Conservation (phyloP, 2,113 vertebrate genomes). For the Ahaetulla prasina region DNA sequence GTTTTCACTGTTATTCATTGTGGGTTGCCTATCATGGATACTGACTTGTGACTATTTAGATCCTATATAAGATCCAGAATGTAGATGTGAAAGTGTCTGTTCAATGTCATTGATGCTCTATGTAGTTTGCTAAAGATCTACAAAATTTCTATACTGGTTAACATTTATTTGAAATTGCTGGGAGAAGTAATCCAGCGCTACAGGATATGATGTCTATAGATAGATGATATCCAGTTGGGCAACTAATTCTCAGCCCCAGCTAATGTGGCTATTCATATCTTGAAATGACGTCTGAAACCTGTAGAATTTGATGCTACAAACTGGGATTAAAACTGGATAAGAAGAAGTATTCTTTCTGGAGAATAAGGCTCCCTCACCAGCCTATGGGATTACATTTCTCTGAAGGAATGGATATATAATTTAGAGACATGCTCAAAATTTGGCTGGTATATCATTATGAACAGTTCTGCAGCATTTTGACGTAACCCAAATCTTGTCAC, state of each 20-base stretch:
- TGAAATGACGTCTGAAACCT: neutral
- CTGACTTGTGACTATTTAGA: neutral
- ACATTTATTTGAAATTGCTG: neutral
- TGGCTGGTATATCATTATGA: neutral
- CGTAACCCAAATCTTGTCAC: neutral
- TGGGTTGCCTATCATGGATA: neutral
- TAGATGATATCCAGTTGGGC: neutral
- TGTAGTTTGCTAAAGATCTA: neutral
- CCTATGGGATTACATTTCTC: neutral
- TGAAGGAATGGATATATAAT: neutral
- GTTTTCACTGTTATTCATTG: neutral
- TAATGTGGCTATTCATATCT: neutral
- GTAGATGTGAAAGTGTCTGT: neutral
- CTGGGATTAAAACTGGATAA: neutral
- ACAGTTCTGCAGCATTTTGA: neutral
- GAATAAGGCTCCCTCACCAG: neutral
- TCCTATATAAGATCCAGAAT: neutral
- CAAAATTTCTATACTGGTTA: neutral
- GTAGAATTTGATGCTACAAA: neutral
- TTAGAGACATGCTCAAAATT: neutral
- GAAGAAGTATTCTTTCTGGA: neutral
- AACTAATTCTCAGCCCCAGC: neutral
- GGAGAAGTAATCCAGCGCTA: neutral
- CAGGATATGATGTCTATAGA: neutral
- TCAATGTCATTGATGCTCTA: neutral